Base-by-base conservation (phyloP, 2,888 invertebrate genomes). In the Dryococelus australis region DNA sequence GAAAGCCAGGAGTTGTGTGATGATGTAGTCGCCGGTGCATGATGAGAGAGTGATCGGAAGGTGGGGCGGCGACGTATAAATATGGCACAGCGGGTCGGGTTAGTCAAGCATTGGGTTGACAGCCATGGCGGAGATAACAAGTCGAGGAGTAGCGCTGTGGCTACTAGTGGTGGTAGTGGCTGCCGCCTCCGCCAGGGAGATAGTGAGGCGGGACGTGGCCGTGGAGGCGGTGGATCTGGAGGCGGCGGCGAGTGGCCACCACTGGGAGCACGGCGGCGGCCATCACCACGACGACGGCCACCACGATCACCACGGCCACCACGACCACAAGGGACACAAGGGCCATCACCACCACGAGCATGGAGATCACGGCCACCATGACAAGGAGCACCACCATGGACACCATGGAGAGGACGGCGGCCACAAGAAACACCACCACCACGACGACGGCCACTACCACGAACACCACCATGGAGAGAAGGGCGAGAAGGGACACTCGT, bases 261-360 rank as follows among this genome's bases (percentile, higher is more conserved):
- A 94, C 90, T 94, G 94, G 90, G 95, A 95, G 91, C 93, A 93
- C 87, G 96, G 95, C 28, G 96, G 95, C 24, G 96, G 96, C 90
- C 96, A 96, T 91, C 95, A 96, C 90, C 96, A 96, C 93, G 96
- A 97, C 89, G 95, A 97, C 91, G 96, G 94, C 86, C 95, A 95
- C 6, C 95, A 95, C 89, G 95, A 95, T 0, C 94, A 95, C 86
- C 89, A 89, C 65, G 65, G 65, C 65, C 65, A 65, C 65, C 65
- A 65, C 65, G 65, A 65, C 84, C 87, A 89, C 81, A 89, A 89
- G 91, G 95, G 94, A 5, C 95, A 95, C 90, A 93, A 93, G 89
- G 95, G 95, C 0, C 65, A 65, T 90, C 96, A 96, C 91, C 95
- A 96, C 90, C 96, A 96, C 93, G 96, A 97, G 89, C 95, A 97